A percentile compares a stretch with the other conserved stretches of the same genome.
Conservation (phyloP, 2,888 invertebrate species). For the Drosophila pseudotakahashii region DNA sequence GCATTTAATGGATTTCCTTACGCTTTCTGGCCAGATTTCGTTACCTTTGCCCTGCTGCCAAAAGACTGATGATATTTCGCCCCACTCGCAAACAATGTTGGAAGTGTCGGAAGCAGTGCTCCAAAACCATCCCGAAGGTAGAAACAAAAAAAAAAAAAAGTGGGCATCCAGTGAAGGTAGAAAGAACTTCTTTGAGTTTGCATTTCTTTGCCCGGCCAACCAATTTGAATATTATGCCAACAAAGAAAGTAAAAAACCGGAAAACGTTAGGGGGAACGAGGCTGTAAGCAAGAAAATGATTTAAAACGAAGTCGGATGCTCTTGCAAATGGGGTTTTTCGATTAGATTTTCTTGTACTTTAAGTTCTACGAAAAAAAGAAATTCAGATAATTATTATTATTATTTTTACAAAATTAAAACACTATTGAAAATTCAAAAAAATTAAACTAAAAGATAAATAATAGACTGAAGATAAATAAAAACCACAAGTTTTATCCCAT, state of each 20-base stretch:
- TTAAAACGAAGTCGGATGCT: constrained; percentile 4
- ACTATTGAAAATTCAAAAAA: too few species aligned
- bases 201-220: constrained; percentile 67
- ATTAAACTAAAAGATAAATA: too few species aligned
- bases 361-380: too few species aligned
- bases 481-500: too few species aligned
- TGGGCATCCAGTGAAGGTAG: constrained; percentile 10
- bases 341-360: too few species aligned
- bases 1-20: constrained; percentile 60
- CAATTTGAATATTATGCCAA: constrained; percentile 62
- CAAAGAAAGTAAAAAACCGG: constrained; percentile 4
- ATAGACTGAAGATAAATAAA: too few species aligned
- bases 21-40: constrained; percentile 50
- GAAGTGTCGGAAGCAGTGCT: constrained; percentile 29
- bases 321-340: not conserved
- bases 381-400: too few species aligned
- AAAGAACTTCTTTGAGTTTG: constrained; percentile 68
- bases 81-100: constrained; percentile 28
- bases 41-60: constrained; percentile 36
- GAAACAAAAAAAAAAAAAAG: not conserved
- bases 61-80: constrained; percentile 30
- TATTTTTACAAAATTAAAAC: too few species aligned
- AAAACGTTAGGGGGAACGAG: not conserved
- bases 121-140: constrained; percentile 10
- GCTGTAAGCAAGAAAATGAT: not conserved